Evolutionary conservation across 23 tunicate genomes (phyloP).

Genomic region (Phallusia fumigata): DNA sequence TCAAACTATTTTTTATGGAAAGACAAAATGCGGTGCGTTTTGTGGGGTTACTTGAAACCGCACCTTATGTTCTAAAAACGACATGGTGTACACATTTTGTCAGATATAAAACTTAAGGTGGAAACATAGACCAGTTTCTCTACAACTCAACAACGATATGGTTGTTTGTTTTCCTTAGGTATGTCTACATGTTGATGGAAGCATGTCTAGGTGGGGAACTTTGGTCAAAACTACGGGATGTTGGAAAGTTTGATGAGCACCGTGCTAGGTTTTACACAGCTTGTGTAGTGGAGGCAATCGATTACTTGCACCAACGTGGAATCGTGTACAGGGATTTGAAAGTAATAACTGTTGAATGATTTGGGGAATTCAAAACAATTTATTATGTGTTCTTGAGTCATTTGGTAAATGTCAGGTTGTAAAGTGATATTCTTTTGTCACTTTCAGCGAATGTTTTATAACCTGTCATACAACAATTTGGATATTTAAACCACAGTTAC

Average conservation of each 20-base stretch:
- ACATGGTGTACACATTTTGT: neutral
- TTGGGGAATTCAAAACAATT: neutral
- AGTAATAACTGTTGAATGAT: no score
- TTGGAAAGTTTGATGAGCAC: conserved; percentile 40
- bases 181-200: conserved; percentile 78
- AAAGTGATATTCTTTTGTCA: neutral
- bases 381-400: neutral
- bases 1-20: no score
- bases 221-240: conserved; percentile 58
- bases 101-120: no score
- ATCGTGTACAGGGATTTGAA: conserved; percentile 66
- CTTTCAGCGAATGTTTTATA: neutral
- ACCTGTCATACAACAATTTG: no score
- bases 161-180: no score
- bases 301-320: conserved; percentile 51
- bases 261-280: conserved; percentile 60
- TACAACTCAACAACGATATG: no score
- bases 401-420: no score
- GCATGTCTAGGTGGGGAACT: conserved; percentile 88
- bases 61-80: neutral
- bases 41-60: no score
- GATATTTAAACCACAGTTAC: no score
- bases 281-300: conserved; percentile 82
- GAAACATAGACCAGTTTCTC: no score
- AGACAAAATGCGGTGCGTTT: no score